Base-by-base conservation (phyloP, 2,888 invertebrate species). In the Saturnia japonica region DNA sequence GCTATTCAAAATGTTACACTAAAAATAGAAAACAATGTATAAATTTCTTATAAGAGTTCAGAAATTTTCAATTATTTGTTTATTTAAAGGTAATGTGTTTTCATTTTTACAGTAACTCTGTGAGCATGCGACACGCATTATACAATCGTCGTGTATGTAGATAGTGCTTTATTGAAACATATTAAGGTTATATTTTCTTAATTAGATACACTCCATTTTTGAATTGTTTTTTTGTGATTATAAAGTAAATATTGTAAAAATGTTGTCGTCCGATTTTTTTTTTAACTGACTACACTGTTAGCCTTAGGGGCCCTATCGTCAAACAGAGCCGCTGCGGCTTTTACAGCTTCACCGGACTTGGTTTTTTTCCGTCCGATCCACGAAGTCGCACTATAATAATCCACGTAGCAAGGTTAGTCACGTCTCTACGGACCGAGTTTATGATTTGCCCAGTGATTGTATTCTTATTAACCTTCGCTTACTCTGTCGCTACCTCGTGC, bases 401-500 rank as follows among this genome's bases (percentile, higher is more conserved):
- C 75, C 80, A 81, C 81, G 81, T 80, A 80, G 78, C 81, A 78
- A 81, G 83, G 80, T 81, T 83, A 79, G 83, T 89, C 87, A 88
- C 87, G 88, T 88, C 81, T 80, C 28, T 60, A 28, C 72, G 70
- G 71, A 73, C 71, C 57, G 69, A 70, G 73, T 6, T 40, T 64
- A 76, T 75, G 83, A 84, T 87, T 84, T 80, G 80, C 78, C 72
- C 73, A 76, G 79, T 78, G 84, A 87, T 87, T 85, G 84, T 81
- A 79, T 85, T 68, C 19, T 84, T 87, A 85, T 87, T 85, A 83
- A 83, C 85, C 86, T 86, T 88, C 81, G 80, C 77, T 76, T 75
- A 14, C 7, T 66, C 14, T 43, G 60, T 47, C 22, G 40, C 47
- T 64, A 42, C n/a, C 3, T 54, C 28, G n/a, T 67, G 12, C 57